A percentile compares a stretch with the other conserved stretches of the same genome.
phyloP scores from a whole-genome alignment of 2,797 vertebrate genomes.

The Sternotherus odoratus region DNA sequence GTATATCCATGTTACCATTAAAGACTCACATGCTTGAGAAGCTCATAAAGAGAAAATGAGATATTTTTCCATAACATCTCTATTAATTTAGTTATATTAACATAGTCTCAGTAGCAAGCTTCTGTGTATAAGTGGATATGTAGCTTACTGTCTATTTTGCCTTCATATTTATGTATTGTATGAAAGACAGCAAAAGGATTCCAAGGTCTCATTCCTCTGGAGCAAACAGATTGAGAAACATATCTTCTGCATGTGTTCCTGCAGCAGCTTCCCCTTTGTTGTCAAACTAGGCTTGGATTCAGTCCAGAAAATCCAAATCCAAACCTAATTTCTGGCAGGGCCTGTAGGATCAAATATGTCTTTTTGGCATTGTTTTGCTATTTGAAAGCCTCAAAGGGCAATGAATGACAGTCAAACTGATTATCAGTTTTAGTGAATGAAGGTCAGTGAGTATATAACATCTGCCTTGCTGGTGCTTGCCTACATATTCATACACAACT shows the following conservation, averaged over 20 bases:
- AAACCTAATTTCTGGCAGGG: slow-evolving; percentile 75
- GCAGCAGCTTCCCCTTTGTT: slow-evolving; percentile 65
- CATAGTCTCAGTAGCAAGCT: not conserved
- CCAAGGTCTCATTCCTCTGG: not conserved
- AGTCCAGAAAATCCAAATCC: slow-evolving; percentile 64
- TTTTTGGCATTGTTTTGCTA: slow-evolving; percentile 70
- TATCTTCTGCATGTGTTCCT: slow-evolving; percentile 42
- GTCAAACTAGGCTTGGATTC: slow-evolving; percentile 59
- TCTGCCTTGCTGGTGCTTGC: slow-evolving; percentile 64
- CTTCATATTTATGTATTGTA: not conserved
- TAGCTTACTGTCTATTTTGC: slow-evolving; percentile 1
- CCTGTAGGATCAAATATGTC: slow-evolving; percentile 63
- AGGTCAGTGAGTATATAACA: slow-evolving; percentile 73
- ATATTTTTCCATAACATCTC: not conserved
- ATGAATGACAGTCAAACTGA: slow-evolving; percentile 76
- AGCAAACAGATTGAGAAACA: slow-evolving; percentile 59
- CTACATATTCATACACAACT: slow-evolving; percentile 60
- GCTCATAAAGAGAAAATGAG: not conserved
- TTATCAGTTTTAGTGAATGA: slow-evolving; percentile 70
- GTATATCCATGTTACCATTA: not conserved
- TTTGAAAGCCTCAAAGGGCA: slow-evolving; percentile 66
- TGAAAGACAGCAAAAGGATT: slow-evolving; percentile 4
- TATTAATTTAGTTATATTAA: not conserved
- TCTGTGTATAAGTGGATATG: slow-evolving; percentile 8
- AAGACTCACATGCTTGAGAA: not conserved